Evolutionary conservation across 1,140 invertebrate genomes (phyloP), one percentile per base, ranked within the genome.

Genomic region (Zaprionus kolodkinae): DNA sequence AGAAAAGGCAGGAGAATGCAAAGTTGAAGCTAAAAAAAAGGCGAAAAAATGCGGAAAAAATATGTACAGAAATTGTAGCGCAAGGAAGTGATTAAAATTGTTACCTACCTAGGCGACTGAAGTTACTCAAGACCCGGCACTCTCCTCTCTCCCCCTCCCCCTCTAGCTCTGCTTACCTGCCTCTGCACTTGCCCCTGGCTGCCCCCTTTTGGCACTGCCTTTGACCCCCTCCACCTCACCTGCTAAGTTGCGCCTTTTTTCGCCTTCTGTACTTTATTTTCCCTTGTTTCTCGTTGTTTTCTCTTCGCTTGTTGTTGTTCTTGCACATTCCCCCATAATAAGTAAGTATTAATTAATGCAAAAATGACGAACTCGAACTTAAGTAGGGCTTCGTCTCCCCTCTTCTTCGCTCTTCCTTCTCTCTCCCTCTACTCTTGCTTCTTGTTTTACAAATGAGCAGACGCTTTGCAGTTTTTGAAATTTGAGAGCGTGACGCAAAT

Each of bases 51-150:
- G 71, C 48, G 54, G 54, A 63, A 59, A 75, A 76, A 68, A 61
- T 21, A 7, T 76, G 50, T 35, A 64, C 64, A 62, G 72, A 70
- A 86, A 87, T 72, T 56, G 67, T 82, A 68, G 81, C 66, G 79
- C 83, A 80, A 87, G 85, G 76, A 86, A 88, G 80, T 88, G 84
- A 88, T 88, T 88, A 89, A 88, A 88, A 89, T 84, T 80, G 78
- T 70, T 81, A 84, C 85, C 85, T 87, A 72, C 64, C 65, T 70
- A 65, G 61, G 60, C 68, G 50, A 66, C 45, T 33, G 45, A 45
- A 45, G 40, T 45, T 45, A 45, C n/a, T 15, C 6, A 7, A 7
- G n/a, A 6, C 40, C 40, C 6, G 2, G 6, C 40, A 6, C 40
- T 9, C 40, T 59, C 4, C n/a, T n/a, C n/a, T n/a, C n/a, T n/a